A percentile compares a stretch with the other conserved stretches of the same genome.
Evolutionary conservation across 2,113 vertebrate species (phyloP).

Genomic region (Alexandromys fortis): DNA sequence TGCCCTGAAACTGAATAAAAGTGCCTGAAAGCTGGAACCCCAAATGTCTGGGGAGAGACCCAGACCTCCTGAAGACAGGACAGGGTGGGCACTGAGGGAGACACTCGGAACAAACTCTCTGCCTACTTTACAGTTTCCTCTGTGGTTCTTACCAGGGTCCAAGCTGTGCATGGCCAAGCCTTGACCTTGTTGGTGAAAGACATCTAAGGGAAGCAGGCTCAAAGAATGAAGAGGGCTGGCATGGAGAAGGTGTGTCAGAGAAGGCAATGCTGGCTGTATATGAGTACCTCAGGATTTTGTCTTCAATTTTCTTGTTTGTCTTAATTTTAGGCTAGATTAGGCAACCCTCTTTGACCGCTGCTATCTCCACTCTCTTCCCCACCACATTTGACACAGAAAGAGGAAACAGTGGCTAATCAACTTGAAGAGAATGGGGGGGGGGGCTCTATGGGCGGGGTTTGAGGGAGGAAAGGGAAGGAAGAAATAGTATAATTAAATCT

Average conservation of each 20-base stretch:
- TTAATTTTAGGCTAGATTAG: neutral
- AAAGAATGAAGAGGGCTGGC: neutral
- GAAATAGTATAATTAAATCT: neutral
- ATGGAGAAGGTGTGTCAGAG: neutral
- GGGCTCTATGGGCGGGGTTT: neutral
- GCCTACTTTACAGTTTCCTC: neutral
- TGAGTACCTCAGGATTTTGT: no score
- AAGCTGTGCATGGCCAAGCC: neutral
- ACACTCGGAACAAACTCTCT: neutral
- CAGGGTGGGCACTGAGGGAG: rapidly evolving
- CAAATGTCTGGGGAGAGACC: neutral
- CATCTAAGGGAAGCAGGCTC: neutral
- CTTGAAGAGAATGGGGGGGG: neutral
- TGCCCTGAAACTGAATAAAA: no score
- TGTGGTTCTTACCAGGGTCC: neutral
- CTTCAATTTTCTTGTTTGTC: neutral
- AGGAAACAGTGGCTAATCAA: neutral
- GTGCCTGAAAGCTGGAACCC: neutral
- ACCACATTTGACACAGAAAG: neutral
- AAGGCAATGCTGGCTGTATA: neutral
- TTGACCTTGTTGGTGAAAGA: neutral
- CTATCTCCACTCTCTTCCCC: neutral
- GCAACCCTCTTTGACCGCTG: neutral
- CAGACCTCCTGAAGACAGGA: neutral
- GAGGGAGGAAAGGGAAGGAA: neutral